Conservation (phyloP, 2,888 invertebrate species). For the Oscheius sp. region DNA sequence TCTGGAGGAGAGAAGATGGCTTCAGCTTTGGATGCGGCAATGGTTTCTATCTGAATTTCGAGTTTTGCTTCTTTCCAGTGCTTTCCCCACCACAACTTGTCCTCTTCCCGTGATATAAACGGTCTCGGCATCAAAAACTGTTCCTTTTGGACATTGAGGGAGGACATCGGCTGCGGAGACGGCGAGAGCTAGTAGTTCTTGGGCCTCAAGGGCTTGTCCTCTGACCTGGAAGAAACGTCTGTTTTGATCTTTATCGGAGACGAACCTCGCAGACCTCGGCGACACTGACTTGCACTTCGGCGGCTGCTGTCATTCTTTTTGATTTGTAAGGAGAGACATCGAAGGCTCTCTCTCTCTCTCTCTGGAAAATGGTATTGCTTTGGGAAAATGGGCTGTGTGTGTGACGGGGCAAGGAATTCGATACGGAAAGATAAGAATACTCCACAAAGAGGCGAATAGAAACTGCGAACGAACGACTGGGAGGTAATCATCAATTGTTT, state of each 20-base stretch:
- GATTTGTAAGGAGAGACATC: neutral
- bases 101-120: slow-evolving; percentile 58
- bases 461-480: too few relatives aligned
- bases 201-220: slow-evolving; percentile 48
- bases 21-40: slow-evolving; percentile 34
- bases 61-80: neutral
- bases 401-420: slow-evolving; percentile 1
- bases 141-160: slow-evolving; percentile 51
- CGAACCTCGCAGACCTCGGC: slow-evolving; percentile 46
- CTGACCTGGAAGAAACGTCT: slow-evolving; percentile 41
- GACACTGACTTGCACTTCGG: slow-evolving; percentile 44
- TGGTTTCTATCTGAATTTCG: slow-evolving; percentile 46
- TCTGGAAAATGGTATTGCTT: neutral
- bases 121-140: slow-evolving; percentile 58
- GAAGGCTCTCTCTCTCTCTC: too few relatives aligned
- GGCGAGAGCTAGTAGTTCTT: slow-evolving; percentile 53
- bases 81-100: slow-evolving; percentile 44
- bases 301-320: slow-evolving; percentile 7
- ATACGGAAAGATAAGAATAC: slow-evolving; percentile 6
- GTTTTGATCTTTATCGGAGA: neutral
- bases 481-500: too few relatives aligned
- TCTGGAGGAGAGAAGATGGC: slow-evolving; percentile 51
- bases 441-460: neutral
- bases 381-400: neutral
- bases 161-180: slow-evolving; percentile 44